Evolutionary conservation across 2,888 invertebrate genomes (phyloP), one percentile per base, ranked within the genome.

Genomic region (Drosophila greeni): DNA sequence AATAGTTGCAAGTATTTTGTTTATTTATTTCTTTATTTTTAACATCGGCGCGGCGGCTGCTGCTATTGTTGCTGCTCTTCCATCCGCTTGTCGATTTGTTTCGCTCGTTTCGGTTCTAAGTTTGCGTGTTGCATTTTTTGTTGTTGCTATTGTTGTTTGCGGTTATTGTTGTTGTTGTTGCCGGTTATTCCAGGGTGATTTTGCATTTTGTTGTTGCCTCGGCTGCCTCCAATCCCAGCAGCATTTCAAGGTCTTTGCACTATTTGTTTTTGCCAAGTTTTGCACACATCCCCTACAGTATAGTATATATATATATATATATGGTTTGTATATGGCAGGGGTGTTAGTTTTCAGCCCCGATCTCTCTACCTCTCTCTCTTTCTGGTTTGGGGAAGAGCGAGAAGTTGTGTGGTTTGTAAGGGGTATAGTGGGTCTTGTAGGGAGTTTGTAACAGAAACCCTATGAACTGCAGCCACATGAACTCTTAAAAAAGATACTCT

Each of bases 211-310:
- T 62, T 57, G 61, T 65, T 62, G 53, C 64, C 69, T 64, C 66
- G 68, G 54, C 54, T 56, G 55, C 55, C 55, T 56, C 55, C 55
- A 56, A 56, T 56, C 55, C 55, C 76, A 83, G 64, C 80, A 84
- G 74, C 69, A 70, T 84, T 81, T 81, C 84, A 81, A 81, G 81
- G 81, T 81, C 84, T 81, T 72, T 70, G 69, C 61, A 70, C 70
- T 80, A 71, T 82, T 84, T 79, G 81, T 74, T 77, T 73, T 79
- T 78, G 82, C 83, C 77, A 77, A 80, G 77, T 82, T 77, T 82
- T 69, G 80, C 79, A 76, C 79, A 78, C 79, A 82, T 67, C 66
- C 55, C 67, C 56, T 62, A 65, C 74, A 61, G 24, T 42, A 24
- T 31, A 57, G n/a, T 39, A 29, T 23, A 51, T 24, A 52, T 40